A percentile compares a stretch with the other conserved stretches of the same genome.
These are phyloP conservation scores for Neopelma chrysocephalum DNA, from an alignment of 2,797 vertebrate species.

Conservation along the genomic window DNA sequence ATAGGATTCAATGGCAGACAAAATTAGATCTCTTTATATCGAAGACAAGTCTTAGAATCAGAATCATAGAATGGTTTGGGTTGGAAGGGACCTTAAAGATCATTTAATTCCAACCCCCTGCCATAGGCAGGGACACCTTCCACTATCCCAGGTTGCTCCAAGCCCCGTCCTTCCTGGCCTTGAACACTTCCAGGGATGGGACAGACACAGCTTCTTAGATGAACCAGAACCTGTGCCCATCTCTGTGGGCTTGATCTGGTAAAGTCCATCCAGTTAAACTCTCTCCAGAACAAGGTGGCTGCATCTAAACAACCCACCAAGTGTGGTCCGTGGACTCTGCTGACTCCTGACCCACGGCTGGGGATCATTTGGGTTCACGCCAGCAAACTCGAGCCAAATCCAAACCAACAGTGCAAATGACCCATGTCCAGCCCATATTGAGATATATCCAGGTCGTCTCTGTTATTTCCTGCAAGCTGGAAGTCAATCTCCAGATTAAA, in stretches of 20 bases:
- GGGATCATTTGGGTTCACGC: background rate
- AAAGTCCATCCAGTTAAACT: background rate
- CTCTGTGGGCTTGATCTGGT: background rate
- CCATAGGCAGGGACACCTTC: background rate
- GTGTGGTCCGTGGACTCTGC: background rate
- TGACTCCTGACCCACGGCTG: background rate
- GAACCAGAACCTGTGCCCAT: background rate
- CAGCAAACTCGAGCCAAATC: background rate
- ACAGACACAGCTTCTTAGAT: background rate
- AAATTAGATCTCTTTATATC: background rate
- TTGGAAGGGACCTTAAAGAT: background rate
- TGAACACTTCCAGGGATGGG: background rate
- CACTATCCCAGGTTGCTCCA: accelerated
- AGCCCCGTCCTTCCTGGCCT: accelerated
- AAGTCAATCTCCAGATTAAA: background rate
- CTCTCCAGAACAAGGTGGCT: background rate
- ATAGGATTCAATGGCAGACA: background rate
- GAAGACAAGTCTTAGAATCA: background rate
- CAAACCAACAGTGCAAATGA: background rate
- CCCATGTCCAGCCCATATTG: accelerated
- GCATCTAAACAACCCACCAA: background rate
- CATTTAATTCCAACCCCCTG: accelerated
- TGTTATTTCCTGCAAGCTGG: conserved; percentile 9
- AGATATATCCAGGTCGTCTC: background rate
- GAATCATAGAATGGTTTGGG: background rate